phyloP scores from a whole-genome alignment of 2,797 vertebrate genomes.

The Clarias fuscus region DNA sequence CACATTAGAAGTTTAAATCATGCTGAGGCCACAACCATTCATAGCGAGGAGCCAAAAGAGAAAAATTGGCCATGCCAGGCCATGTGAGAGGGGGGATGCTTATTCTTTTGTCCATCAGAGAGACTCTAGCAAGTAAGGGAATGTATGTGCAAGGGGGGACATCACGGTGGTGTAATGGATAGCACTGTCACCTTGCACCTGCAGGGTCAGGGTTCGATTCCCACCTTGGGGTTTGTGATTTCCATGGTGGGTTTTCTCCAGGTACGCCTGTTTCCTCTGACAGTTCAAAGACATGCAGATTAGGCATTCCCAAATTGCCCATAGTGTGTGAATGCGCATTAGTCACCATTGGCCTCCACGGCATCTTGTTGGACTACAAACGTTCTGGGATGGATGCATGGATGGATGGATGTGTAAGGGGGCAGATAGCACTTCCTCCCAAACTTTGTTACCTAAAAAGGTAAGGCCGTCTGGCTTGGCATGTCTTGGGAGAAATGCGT shows the following conservation, averaged over 20 bases:
- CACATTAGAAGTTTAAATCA: neutral
- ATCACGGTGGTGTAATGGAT: no score
- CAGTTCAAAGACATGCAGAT: no score
- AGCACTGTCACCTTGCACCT: no score
- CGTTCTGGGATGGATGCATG: no score
- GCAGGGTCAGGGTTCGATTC: no score
- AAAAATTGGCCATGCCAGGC: neutral
- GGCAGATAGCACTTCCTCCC: neutral
- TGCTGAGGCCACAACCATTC: neutral
- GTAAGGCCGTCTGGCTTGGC: neutral
- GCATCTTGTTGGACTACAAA: no score
- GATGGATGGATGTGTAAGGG: neutral
- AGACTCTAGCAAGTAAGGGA: neutral
- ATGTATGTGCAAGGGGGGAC: neutral
- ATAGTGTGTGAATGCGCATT: no score
- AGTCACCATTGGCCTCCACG: no score
- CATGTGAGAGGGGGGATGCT: neutral
- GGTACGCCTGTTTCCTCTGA: no score
- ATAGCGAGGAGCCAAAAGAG: neutral
- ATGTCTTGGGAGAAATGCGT: neutral
- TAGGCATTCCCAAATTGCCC: no score
- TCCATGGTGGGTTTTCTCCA: no score
- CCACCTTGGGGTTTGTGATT: no score
- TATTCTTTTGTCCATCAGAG: neutral
- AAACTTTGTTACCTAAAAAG: neutral